Evolutionary conservation across 2,888 invertebrate genomes (phyloP).

Genomic region (Sialis lutaria): DNA sequence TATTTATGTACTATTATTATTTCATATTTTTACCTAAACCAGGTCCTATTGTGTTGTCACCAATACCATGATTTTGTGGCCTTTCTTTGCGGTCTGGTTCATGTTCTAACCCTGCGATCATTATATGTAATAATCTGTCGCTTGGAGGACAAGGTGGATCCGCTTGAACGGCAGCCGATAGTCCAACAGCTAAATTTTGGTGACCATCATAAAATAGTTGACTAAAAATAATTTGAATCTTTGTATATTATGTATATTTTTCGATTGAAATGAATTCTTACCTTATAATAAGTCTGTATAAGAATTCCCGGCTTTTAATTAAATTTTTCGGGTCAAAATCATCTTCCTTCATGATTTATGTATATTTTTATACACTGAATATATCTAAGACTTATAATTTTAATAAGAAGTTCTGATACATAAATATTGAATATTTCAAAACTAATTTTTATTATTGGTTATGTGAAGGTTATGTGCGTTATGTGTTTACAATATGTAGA

Average conservation of each 20-base stretch:
- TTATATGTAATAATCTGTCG: slow-evolving; percentile 74
- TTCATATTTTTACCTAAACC: slow-evolving; percentile 30
- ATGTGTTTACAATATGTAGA: too few relatives aligned
- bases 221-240: slow-evolving; percentile 33
- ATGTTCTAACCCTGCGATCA: slow-evolving; percentile 68
- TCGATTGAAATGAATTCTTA: slow-evolving; percentile 19
- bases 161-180: slow-evolving; percentile 72
- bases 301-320: slow-evolving; percentile 72
- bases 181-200: slow-evolving; percentile 73
- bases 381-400: too few relatives aligned
- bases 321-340: slow-evolving; percentile 54
- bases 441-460: too few relatives aligned
- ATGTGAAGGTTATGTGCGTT: too few relatives aligned
- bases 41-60: slow-evolving; percentile 43
- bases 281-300: slow-evolving; percentile 90
- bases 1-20: background rate
- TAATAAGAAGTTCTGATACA: too few relatives aligned
- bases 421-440: too few relatives aligned
- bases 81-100: slow-evolving; percentile 59
- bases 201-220: slow-evolving; percentile 97
- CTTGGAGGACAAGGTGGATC: slow-evolving; percentile 94
- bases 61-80: slow-evolving; percentile 37
- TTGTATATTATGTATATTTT: background rate
- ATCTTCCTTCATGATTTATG: slow-evolving; percentile 24
- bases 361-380: too few relatives aligned